A percentile compares a stretch with the other conserved stretches of the same genome.
phyloP scores from a whole-genome alignment of 2,797 vertebrate species.

The Momotus momota region DNA sequence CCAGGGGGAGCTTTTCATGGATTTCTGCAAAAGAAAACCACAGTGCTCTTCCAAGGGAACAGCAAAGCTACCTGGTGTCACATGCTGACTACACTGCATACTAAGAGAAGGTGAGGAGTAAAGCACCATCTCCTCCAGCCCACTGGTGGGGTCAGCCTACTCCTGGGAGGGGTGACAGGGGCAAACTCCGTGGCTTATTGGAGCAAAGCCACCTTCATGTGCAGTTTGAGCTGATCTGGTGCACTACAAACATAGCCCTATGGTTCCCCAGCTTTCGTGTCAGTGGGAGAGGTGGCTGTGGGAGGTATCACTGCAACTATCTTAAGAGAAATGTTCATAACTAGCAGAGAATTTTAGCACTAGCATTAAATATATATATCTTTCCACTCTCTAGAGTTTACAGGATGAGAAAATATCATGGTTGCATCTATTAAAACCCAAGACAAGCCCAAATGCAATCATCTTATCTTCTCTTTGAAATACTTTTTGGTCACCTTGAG shows the following conservation, averaged over 20 bases:
- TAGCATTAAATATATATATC: neutral
- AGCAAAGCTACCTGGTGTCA: neutral
- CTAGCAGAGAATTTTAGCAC: neutral
- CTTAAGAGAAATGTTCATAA: neutral
- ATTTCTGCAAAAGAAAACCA: neutral
- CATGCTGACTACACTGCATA: accelerated
- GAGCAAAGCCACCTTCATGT: neutral
- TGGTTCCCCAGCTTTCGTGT: neutral
- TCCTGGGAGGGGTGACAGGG: neutral
- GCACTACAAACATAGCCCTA: neutral
- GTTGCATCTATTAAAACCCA: neutral
- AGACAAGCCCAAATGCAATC: neutral
- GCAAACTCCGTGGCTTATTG: neutral
- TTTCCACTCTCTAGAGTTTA: neutral
- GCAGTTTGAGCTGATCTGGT: neutral
- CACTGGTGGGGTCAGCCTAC: neutral
- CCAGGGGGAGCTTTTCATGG: neutral
- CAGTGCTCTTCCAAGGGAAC: neutral
- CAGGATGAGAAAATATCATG: neutral
- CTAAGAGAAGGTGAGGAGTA: neutral
- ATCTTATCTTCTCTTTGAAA: neutral
- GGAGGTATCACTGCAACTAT: neutral
- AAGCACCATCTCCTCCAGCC: neutral
- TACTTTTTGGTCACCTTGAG: neutral
- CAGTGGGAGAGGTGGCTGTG: neutral